Evolutionary conservation across 2,888 invertebrate genomes (phyloP).

Genomic region (Drosophila pseudotakahashii): DNA sequence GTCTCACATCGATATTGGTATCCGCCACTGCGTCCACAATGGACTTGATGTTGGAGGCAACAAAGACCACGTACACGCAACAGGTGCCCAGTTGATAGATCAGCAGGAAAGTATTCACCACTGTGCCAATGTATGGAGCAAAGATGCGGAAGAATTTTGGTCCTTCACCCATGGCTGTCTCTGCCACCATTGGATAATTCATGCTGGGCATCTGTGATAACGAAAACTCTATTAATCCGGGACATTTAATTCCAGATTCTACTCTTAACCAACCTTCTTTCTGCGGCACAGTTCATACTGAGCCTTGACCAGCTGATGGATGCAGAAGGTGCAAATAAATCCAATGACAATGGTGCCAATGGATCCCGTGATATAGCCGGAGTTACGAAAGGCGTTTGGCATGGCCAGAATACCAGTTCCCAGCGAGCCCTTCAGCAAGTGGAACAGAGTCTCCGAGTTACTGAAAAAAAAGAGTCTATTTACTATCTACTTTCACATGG

Average conservation of each 20-base stretch:
- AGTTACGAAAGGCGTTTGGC: conserved; percentile 89
- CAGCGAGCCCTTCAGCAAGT: conserved; percentile 95
- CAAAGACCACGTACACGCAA: conserved; percentile 98
- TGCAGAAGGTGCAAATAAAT: conserved; percentile 95
- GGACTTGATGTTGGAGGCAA: conserved; percentile 92
- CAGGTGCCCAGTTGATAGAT: conserved; percentile 98
- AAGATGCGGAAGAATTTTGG: conserved; percentile 88
- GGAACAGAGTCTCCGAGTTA: conserved; percentile 93
- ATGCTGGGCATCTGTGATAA: conserved; percentile 86
- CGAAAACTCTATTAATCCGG: neutral
- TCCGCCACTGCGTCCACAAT: conserved; percentile 86
- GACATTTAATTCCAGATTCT: no score
- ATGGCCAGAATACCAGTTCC: conserved; percentile 98
- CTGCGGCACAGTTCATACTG: conserved; percentile 87
- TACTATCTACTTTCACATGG: no score
- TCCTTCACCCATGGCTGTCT: conserved; percentile 91
- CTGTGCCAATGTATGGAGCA: conserved; percentile 88
- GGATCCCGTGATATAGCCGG: conserved; percentile 88
- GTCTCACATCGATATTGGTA: conserved; percentile 85
- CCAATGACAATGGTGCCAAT: conserved; percentile 94
- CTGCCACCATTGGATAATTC: conserved; percentile 92
- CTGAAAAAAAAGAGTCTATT: conserved; percentile 85
- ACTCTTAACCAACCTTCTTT: conserved; percentile 80
- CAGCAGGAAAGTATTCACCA: conserved; percentile 90
- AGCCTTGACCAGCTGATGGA: conserved; percentile 90